Base-by-base conservation (phyloP, 2,888 invertebrate species). In the Anaspis maculata region DNA sequence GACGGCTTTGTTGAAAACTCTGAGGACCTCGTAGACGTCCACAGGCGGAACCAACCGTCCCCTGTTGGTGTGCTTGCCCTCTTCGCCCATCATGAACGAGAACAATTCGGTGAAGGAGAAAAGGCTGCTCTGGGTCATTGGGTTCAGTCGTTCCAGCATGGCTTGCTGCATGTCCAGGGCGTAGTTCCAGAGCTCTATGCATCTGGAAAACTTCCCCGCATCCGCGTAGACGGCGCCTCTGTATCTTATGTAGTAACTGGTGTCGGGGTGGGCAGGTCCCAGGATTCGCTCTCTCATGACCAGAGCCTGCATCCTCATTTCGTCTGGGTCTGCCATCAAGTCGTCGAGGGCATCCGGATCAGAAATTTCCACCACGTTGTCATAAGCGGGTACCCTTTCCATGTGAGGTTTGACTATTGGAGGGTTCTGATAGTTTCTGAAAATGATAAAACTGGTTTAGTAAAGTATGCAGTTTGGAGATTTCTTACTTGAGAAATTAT, bases 141-240 rank as follows among this genome's bases (percentile, higher is more conserved):
- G 88, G 61, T 89, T 90, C 30, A 96, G 75, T 12, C 95, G 88
- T 50, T 92, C 90, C 46, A 95, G 72, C 69, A 91, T 89, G 42
- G 81, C 79, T 61, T 92, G 90, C 66, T 95, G 95, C 88, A 94
- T 92, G 61, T 92, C 91, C 21, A 96, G 72, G 15, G 95, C 95
- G 69, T 96, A 94, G 67, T 90, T 89, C 96, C 96, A 96, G 43
- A 96, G 73, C 54, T 86, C 83, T 44, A 95, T 89, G 68, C 95
- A 96, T 48, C 86, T 76, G 50, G 80, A 77, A 70, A 94, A 95
- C 55, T 92, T 86, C 2, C 95, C 66, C 44, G 89, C 84, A 67
- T 95, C 95, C 22, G 95, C 95, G 69, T 94, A 95, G 43, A 94
- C 62, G 2, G 62, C 66, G 9, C 59, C 54, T 27, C 56, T 39